Conservation (phyloP, 2,113 vertebrate genomes). For the Notothenia coriiceps region DNA sequence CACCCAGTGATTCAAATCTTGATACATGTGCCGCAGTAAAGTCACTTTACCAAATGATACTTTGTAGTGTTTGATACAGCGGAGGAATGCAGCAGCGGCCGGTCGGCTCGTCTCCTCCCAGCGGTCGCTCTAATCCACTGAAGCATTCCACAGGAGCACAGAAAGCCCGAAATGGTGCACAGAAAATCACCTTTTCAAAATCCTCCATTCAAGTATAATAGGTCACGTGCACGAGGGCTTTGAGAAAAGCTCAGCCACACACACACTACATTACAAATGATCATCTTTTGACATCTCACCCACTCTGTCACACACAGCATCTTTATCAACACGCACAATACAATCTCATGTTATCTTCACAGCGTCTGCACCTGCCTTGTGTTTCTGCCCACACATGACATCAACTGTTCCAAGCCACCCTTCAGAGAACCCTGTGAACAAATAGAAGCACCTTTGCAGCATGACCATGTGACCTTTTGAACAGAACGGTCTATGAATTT, state of each 20-base stretch:
- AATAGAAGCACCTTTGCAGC: background rate
- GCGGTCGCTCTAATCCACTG: constrained; percentile 64
- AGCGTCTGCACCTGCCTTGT: background rate
- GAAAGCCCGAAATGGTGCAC: background rate
- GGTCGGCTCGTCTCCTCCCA: constrained; percentile 51
- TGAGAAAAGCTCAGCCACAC: background rate
- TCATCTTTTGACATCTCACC: background rate
- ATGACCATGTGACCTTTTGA: background rate
- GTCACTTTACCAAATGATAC: background rate
- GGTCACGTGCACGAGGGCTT: background rate
- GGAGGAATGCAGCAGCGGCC: constrained; percentile 61
- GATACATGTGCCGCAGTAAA: background rate
- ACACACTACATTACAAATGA: background rate
- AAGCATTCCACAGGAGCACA: constrained; percentile 57
- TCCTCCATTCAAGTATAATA: background rate
- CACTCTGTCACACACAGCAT: background rate
- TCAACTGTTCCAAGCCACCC: background rate
- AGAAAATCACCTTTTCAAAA: constrained; percentile 1
- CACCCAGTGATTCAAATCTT: background rate
- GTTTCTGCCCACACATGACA: background rate
- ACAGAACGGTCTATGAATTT: background rate
- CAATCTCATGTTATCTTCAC: background rate
- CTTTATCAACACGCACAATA: background rate
- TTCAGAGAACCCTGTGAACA: background rate
- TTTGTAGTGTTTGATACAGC: background rate